Evolutionary conservation across 2,113 vertebrate species (phyloP).

Genomic region (human): GRCh38 chr3:20148001-20148500

Average conservation of each 20-base stretch:
- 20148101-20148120: neutral
- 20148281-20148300: slow-evolving; percentile 97
- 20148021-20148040: neutral
- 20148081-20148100: neutral
- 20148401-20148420: slow-evolving; percentile 99
- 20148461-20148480: slow-evolving; percentile 99
- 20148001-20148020: slow-evolving; percentile 73
- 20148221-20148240: slow-evolving; percentile 79
- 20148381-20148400: slow-evolving; percentile 83
- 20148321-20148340: slow-evolving; percentile 34
- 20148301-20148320: slow-evolving; percentile 91
- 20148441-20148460: slow-evolving; percentile 98
- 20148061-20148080: slow-evolving; percentile 20
- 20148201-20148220: slow-evolving; percentile 58
- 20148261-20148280: slow-evolving; percentile 95
- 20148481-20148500: slow-evolving; percentile 95
- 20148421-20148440: slow-evolving; percentile 99
- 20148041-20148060: neutral
- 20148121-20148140: slow-evolving; percentile 30
- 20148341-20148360: slow-evolving; percentile 72
- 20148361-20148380: slow-evolving; percentile 82
- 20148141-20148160: slow-evolving; percentile 32
- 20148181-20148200: neutral
- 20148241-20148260: slow-evolving; percentile 98
- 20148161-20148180: neutral